phyloP scores from a whole-genome alignment of 1,140 invertebrate species.

The Arion vulgaris region DNA sequence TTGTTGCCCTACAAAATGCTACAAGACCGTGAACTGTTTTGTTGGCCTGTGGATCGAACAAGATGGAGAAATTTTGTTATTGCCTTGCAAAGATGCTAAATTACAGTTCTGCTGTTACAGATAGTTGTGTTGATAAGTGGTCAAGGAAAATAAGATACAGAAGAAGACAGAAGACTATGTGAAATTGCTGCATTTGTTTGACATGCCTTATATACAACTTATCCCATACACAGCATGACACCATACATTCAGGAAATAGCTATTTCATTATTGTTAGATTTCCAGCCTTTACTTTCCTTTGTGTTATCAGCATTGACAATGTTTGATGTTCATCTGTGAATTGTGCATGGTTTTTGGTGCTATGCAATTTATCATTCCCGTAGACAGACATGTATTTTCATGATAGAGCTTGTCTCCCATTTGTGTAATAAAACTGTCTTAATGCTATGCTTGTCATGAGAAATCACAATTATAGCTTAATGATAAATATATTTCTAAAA shows the following conservation, averaged over 20 bases:
- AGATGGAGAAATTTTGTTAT: too few relatives aligned
- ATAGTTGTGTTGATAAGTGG: too few relatives aligned
- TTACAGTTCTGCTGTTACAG: too few relatives aligned
- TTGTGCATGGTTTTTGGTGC: background rate
- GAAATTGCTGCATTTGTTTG: background rate
- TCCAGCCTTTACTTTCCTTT: background rate
- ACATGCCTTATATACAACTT: background rate
- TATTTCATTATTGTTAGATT: background rate
- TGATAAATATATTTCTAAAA: background rate
- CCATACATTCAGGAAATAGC: background rate
- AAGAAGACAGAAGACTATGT: background rate
- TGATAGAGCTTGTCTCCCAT: background rate
- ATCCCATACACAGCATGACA: background rate
- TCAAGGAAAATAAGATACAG: too few relatives aligned
- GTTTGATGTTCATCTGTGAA: background rate
- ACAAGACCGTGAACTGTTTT: too few relatives aligned
- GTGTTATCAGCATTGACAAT: background rate
- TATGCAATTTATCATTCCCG: too few relatives aligned
- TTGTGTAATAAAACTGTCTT: background rate
- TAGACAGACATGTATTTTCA: background rate
- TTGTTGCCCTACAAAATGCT: too few relatives aligned
- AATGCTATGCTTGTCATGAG: background rate
- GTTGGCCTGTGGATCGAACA: too few relatives aligned
- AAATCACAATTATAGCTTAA: background rate
- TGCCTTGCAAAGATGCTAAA: too few relatives aligned